A percentile compares a stretch with the other conserved stretches of the same genome.
These are phyloP conservation scores for Naja naja DNA, from an alignment of 2,113 vertebrate species.

Conservation along the genomic window DNA sequence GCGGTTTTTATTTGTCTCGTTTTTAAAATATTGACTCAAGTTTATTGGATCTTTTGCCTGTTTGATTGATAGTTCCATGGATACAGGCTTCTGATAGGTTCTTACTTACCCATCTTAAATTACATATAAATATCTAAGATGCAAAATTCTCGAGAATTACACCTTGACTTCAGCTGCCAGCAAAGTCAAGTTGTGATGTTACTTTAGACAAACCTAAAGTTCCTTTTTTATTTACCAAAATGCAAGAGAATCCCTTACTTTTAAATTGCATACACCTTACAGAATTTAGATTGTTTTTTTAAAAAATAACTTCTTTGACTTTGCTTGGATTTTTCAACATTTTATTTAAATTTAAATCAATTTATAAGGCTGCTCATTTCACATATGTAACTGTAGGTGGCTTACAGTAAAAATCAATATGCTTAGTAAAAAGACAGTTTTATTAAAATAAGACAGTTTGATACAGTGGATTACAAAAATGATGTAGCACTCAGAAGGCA, in stretches of 20 bases:
- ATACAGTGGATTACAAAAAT: not conserved
- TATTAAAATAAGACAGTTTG: not conserved
- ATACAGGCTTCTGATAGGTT: conserved; percentile 18
- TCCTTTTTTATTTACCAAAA: not conserved
- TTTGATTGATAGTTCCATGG: conserved; percentile 24
- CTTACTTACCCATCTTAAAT: conserved; percentile 2
- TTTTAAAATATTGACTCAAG: conserved; percentile 12
- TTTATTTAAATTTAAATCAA: not conserved
- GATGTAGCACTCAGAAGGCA: not conserved
- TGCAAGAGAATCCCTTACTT: not conserved
- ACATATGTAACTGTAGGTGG: not conserved
- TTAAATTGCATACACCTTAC: not conserved
- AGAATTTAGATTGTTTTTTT: not conserved
- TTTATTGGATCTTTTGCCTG: conserved; percentile 20
- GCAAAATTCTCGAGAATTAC: not conserved
- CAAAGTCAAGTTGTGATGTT: not conserved
- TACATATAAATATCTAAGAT: conserved; percentile 26
- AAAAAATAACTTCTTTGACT: not conserved
- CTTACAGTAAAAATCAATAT: not conserved
- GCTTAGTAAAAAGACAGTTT: not conserved
- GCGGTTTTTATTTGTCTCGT: not conserved
- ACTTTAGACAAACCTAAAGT: not conserved
- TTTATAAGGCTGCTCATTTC: not conserved
- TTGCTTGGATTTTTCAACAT: not conserved
- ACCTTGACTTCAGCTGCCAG: not conserved